phyloP scores from a whole-genome alignment of 2,113 vertebrate genomes.

The Odocoileus virginianus region DNA sequence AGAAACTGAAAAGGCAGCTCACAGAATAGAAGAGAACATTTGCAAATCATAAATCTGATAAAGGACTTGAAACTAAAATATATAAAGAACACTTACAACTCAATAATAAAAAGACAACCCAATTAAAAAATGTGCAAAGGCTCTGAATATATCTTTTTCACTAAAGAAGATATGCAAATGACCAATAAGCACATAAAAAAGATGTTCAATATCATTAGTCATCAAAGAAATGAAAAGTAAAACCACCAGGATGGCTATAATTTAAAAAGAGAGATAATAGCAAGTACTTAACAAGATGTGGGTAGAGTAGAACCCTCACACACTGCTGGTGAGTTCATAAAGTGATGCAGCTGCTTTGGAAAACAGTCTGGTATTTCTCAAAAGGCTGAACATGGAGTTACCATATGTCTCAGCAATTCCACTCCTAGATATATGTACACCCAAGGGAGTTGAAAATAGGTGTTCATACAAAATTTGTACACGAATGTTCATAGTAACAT shows the following conservation, averaged over 20 bases:
- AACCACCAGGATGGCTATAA: neutral
- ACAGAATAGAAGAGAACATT: neutral
- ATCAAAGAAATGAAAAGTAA: conserved; percentile 31
- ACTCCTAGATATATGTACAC: neutral
- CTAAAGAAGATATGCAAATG: neutral
- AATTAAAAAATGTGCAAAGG: neutral
- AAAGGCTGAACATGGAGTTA: conserved; percentile 24
- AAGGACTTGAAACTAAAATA: conserved; percentile 1
- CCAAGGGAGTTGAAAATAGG: neutral
- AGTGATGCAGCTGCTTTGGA: neutral
- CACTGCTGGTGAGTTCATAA: neutral
- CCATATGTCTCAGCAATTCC: neutral
- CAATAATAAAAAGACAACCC: neutral
- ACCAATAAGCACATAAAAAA: neutral
- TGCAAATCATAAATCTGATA: neutral
- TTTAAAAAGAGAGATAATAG: neutral
- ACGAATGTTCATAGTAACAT: conserved; percentile 25
- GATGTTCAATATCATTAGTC: neutral
- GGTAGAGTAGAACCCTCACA: neutral
- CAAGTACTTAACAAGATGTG: neutral
- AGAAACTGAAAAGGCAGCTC: neutral
- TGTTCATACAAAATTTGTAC: neutral
- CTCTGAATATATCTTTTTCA: neutral
- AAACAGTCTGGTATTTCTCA: conserved; percentile 26
- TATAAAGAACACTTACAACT: neutral